phyloP scores from a whole-genome alignment of 2,888 invertebrate species.

The Lasioglossum figueresi region DNA sequence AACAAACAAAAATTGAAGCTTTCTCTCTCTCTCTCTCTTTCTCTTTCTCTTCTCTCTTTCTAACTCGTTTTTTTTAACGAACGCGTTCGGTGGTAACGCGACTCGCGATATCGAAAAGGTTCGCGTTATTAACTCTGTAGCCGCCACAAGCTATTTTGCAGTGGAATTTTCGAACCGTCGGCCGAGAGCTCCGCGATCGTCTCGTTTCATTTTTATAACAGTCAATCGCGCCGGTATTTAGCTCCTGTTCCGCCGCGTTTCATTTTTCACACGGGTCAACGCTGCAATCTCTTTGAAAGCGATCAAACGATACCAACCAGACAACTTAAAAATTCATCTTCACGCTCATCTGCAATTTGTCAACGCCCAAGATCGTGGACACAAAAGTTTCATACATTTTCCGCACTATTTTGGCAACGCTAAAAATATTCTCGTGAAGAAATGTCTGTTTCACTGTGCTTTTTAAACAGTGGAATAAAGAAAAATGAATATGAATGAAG shows the following conservation, averaged over 20 bases:
- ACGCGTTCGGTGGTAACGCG: neutral
- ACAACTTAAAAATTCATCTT: neutral
- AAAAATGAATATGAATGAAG: neutral
- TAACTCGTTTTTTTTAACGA: neutral
- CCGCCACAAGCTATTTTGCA: neutral
- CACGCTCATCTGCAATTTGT: neutral
- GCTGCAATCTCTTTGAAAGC: neutral
- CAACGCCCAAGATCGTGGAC: neutral
- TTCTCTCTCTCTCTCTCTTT: neutral
- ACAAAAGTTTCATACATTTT: neutral
- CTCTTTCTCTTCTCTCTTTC: neutral
- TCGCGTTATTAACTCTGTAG: neutral
- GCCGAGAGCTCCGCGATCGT: neutral
- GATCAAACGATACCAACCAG: neutral
- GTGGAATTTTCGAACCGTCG: neutral
- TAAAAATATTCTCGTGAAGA: neutral
- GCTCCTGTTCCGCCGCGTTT: neutral
- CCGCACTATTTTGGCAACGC: neutral
- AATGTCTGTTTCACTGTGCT: neutral
- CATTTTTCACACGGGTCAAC: neutral
- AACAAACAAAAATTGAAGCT: neutral
- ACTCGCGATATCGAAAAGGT: neutral
- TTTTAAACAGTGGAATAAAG: neutral
- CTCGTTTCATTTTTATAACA: conserved; percentile 18
- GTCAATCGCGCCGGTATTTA: conserved; percentile 13